phyloP scores from a whole-genome alignment of 2,113 vertebrate species.

The Charina bottae region DNA sequence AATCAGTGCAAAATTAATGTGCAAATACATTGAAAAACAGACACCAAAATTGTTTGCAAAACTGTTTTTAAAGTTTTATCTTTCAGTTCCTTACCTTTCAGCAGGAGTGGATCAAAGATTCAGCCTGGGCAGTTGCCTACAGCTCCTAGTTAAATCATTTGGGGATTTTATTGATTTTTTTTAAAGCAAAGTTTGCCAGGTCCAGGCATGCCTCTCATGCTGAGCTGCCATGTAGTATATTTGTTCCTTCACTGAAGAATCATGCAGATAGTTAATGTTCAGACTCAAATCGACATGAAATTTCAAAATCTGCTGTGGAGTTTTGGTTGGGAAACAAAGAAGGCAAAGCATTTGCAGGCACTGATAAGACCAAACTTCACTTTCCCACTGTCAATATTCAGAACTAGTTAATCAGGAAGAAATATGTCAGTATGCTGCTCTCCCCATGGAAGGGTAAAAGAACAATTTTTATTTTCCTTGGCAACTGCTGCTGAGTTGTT shows the following conservation, averaged over 20 bases:
- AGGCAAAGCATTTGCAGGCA: not conserved
- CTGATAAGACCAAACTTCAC: not conserved
- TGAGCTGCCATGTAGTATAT: not conserved
- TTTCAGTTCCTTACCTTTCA: not conserved
- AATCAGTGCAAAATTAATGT: no score
- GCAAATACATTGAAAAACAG: no score
- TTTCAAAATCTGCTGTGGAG: conserved; percentile 12
- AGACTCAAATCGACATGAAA: not conserved
- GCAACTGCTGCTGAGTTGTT: not conserved
- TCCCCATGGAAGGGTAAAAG: not conserved
- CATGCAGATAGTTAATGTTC: not conserved
- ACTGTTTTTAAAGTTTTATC: not conserved
- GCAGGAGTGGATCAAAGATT: not conserved
- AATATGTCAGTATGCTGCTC: not conserved
- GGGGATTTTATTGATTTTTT: not conserved
- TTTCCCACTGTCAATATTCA: not conserved
- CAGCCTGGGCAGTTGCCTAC: not conserved
- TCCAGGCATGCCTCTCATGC: not conserved
- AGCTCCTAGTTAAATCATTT: no score
- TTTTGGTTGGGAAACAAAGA: conserved; percentile 3
- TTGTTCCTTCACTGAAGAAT: not conserved
- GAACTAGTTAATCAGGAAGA: conserved; percentile 20
- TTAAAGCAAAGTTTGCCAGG: not conserved
- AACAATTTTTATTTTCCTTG: conserved; percentile 9
- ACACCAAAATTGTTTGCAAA: no score